A percentile compares a stretch with the other conserved stretches of the same genome.
Conservation (phyloP, 2,888 invertebrate species). For the Drosophila villosipedis region DNA sequence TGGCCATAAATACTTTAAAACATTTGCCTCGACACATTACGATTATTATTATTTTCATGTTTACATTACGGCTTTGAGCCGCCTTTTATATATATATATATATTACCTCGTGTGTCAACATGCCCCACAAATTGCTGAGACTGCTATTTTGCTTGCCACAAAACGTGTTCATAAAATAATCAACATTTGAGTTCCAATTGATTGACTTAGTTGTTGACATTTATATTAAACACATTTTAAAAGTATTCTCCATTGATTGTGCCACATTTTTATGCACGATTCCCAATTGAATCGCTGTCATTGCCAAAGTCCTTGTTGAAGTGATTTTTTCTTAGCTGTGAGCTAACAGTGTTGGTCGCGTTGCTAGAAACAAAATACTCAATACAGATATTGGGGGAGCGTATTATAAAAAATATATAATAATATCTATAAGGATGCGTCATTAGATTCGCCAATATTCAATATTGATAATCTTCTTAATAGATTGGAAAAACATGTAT, state of each 20-base stretch:
- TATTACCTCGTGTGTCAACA: conserved; percentile 50
- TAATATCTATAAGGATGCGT: too few relatives aligned
- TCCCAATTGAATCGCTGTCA: conserved; percentile 27
- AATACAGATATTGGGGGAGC: not conserved
- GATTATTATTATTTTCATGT: conserved; percentile 52
- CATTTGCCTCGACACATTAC: conserved; percentile 9
- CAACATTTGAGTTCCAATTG: conserved; percentile 45
- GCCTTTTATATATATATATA: conserved; percentile 17
- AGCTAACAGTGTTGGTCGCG: conserved; percentile 1
- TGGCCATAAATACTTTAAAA: conserved; percentile 61
- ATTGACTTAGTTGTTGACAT: conserved; percentile 16
- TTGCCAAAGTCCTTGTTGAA: conserved; percentile 32
- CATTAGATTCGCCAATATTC: not conserved
- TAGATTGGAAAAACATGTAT: not conserved
- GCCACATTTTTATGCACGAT: conserved; percentile 8
- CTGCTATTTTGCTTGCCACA: not conserved
- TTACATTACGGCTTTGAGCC: conserved; percentile 40
- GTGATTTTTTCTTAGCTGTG: not conserved
- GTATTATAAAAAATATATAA: too few relatives aligned
- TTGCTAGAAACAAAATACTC: conserved; percentile 5
- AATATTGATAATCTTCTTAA: not conserved
- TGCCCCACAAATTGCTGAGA: not conserved
- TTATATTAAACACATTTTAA: not conserved
- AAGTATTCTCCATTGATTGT: conserved; percentile 9
- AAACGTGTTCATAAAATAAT: conserved; percentile 40